A percentile compares a stretch with the other conserved stretches of the same genome.
Evolutionary conservation across 2,888 invertebrate species (phyloP).

Genomic region (Melanchra persicariae): DNA sequence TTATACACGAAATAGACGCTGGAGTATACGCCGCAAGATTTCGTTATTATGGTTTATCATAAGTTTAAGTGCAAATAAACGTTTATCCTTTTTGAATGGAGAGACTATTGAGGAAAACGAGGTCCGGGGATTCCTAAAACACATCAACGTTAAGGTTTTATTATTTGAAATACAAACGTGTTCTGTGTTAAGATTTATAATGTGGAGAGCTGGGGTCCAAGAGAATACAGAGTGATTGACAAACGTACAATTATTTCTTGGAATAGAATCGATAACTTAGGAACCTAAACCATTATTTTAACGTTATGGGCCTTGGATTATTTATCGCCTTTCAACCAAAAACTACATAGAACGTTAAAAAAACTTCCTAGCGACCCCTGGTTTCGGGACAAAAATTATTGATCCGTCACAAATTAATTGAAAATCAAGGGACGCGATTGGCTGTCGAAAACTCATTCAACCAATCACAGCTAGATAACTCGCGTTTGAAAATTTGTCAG

Average conservation of each 20-base stretch:
- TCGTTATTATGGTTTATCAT: constrained; percentile 4
- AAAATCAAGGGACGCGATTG: no score
- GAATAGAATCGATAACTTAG: no score
- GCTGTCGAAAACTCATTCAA: no score
- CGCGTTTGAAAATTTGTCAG: no score
- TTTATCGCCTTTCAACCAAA: not conserved
- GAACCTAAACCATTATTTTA: no score
- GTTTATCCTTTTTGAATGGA: not conserved
- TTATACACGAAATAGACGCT: constrained; percentile 29
- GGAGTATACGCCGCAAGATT: not conserved
- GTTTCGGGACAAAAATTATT: no score
- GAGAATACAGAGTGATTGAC: no score
- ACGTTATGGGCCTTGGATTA: not conserved
- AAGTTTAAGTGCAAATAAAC: constrained; percentile 19
- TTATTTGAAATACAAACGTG: not conserved
- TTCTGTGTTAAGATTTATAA: not conserved
- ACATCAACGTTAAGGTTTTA: not conserved
- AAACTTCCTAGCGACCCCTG: no score
- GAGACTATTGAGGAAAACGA: not conserved
- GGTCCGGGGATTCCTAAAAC: not conserved
- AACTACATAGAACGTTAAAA: not conserved
- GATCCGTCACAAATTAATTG: no score
- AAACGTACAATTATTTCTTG: no score
- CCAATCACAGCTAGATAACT: no score
- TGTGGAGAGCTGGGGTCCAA: no score